Evolutionary conservation across 2,888 invertebrate genomes (phyloP).

Genomic region (Drosophila sordidula): DNA sequence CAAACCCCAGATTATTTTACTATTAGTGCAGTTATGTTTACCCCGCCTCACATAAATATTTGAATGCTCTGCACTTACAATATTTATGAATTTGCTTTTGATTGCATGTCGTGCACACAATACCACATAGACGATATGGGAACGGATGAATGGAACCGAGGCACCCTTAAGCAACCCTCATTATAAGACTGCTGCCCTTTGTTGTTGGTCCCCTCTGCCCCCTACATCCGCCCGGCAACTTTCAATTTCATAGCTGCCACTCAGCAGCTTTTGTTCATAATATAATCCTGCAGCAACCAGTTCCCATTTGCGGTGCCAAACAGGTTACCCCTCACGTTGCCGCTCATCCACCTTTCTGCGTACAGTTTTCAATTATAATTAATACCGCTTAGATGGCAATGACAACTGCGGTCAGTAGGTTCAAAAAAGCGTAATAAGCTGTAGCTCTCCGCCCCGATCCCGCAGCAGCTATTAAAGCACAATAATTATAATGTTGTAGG

Average conservation of each 20-base stretch:
- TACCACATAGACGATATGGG: neutral
- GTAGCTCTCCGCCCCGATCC: neutral
- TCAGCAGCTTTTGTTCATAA: slow-evolving; percentile 22
- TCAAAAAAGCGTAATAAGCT: slow-evolving; percentile 53
- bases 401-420: slow-evolving; percentile 57
- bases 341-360: neutral
- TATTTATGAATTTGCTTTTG: slow-evolving; percentile 19
- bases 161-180: slow-evolving; percentile 28
- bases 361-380: slow-evolving; percentile 59
- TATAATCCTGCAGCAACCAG: slow-evolving; percentile 30
- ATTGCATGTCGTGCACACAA: slow-evolving; percentile 14
- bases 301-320: neutral
- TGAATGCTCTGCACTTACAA: neutral
- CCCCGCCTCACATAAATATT: neutral
- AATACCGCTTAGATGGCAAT: slow-evolving; percentile 55
- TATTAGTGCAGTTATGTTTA: slow-evolving; percentile 13
- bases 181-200: slow-evolving; percentile 4
- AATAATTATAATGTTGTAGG: slow-evolving; percentile 49
- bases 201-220: neutral
- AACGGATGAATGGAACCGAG: neutral
- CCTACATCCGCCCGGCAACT: neutral
- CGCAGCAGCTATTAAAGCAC: slow-evolving; percentile 21
- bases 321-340: neutral
- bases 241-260: slow-evolving; percentile 41
- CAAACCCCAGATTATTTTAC: slow-evolving; percentile 9